Evolutionary conservation across 1,140 invertebrate species (phyloP), one percentile per base, ranked within the genome.

Genomic region (Gryon sp.): DNA sequence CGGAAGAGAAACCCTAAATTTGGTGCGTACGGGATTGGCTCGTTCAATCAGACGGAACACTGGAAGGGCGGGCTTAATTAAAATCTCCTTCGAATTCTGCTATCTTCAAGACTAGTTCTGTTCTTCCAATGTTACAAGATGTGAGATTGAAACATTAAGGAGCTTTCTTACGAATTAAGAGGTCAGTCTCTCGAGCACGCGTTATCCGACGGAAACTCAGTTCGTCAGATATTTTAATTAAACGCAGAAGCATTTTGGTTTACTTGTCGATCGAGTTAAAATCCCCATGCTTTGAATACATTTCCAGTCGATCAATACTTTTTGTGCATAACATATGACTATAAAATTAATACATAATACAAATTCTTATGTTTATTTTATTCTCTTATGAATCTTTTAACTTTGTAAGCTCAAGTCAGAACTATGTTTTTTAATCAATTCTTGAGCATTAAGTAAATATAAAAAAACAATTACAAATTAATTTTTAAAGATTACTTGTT

Each of bases 41-140:
- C 80, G 62, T 81, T 85, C 86, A 87, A 89, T 88, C 87, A 85
- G 77, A 85, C 82, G 83, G 82, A 87, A 89, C 86, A 88, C 81
- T 86, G 85, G 83, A 88, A 86, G 83, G 87, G 87, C 86, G 85
- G 86, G 79, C 84, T 88, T 89, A 87, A 88, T 89, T 89, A 89
- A 88, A 88, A 88, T 87, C 84, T 84, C 83, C 79, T 84, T 83
- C 78, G 76, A 79, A 70, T 57, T 60, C 68, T 75, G 65, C 80
- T 79, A 80, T 81, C 68, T 73, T 70, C 74, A 80, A 80, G 79
- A 74, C 68, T 74, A 65, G 68, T 62, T 73, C 68, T 60, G 66
- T 80, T 79, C 68, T 57, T 52, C 57, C 22, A 30, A 75, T 79
- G 76, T 80, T 75, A 65, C 76, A 62, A 81, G 80, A 80, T 78